These are phyloP conservation scores for Campopleginae sp. DNA, from an alignment of 2,888 invertebrate genomes.

Conservation along the genomic window DNA sequence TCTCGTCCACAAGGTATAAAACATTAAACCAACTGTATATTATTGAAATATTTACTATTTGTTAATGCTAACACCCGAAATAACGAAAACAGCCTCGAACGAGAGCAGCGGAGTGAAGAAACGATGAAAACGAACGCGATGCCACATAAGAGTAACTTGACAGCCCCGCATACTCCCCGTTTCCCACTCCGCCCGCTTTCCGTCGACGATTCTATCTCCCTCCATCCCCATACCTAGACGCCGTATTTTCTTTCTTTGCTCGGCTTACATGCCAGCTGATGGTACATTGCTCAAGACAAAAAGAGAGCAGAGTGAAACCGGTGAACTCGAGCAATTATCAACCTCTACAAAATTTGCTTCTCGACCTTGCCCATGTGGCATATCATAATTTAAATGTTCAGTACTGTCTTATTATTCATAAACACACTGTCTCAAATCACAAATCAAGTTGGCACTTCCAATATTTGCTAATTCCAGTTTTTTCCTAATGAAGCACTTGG, in stretches of 20 bases:
- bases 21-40: background rate
- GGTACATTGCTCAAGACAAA: background rate
- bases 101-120: constrained; percentile 47
- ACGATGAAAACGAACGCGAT: constrained; percentile 65
- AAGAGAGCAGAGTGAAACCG: background rate
- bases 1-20: background rate
- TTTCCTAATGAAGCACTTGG: no score
- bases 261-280: constrained; percentile 21
- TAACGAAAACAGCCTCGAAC: constrained; percentile 20
- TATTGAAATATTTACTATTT: background rate
- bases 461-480: no score
- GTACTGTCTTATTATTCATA: no score
- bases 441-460: no score
- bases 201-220: constrained; percentile 38
- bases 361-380: no score
- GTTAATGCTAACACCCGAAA: constrained; percentile 9
- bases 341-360: background rate
- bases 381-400: no score
- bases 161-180: constrained; percentile 61
- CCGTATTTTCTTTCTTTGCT: constrained; percentile 51
- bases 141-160: constrained; percentile 71
- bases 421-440: no score
- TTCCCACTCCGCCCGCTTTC: constrained; percentile 42
- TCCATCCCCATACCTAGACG: constrained; percentile 48
- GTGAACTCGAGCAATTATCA: constrained; percentile 15